Base-by-base conservation (phyloP, 2,797 vertebrate genomes). In the Cyprinodon diabolis region DNA sequence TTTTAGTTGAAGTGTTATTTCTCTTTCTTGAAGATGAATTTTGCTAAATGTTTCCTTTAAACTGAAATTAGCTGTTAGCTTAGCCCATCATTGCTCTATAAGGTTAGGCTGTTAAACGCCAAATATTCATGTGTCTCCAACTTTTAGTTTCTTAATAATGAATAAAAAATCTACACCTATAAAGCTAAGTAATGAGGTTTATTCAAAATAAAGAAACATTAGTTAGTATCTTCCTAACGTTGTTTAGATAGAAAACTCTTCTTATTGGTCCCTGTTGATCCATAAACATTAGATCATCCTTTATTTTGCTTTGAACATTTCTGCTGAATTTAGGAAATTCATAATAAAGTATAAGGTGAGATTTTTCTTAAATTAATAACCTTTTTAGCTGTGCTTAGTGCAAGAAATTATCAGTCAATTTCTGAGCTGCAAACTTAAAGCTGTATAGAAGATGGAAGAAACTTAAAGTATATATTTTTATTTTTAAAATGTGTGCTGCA, bases 11-110 rank as follows among this genome's bases (percentile, higher is more conserved):
- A 37, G 52, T 13, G 14, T 65, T 14, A 14, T 23, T 23, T 21
- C 21, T 11, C n/a, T 13, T 45, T 30, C 25, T 17, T 30, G 10
- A 70, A 30, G 1, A 57, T 19, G 35, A 58, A 25, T 65, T 72
- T 69, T n/a, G 55, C 1, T 0, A 37, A 51, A 43, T 1, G 66
- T 76, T 76, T 23, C 48, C 23, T 77, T 54, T 62, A 1, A 21
- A 12, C 65, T 9, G 17, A 15, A 48, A 35, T 75, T 82, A 86
- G 85, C 81, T 0, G 55, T 83, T 89, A 89, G 86, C 86, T 8
- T 77, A 75, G 74, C 79, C 0, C 5, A 10, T 66, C 51, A 76
- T 21, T 25, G n/a, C 15, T 15, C 0, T 10, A 1, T n/a, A 54
- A 47, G 7, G 15, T 74, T 40, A n/a, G 58, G 12, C 62, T 23